Conservation (phyloP, 2,113 vertebrate genomes). For the Antennarius striatus region DNA sequence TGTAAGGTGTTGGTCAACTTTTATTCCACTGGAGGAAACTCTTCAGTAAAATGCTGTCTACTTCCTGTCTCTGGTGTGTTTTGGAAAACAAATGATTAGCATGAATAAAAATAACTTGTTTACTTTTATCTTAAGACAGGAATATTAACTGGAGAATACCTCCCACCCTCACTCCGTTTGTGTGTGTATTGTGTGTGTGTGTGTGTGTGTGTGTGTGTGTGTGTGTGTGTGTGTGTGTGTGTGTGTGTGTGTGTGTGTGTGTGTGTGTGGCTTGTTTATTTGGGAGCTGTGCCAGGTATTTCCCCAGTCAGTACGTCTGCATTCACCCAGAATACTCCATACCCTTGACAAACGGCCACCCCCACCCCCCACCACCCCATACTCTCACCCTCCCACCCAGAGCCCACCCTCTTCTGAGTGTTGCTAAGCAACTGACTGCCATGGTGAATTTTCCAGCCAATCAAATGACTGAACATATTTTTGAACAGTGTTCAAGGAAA, state of each 20-base stretch:
- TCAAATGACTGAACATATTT: constrained; percentile 57
- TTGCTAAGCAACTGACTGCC: constrained; percentile 75
- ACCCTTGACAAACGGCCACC: constrained; percentile 38
- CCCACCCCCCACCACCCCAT: constrained; percentile 14
- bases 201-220: not conserved
- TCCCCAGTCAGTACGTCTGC: constrained; percentile 70
- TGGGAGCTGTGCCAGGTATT: constrained; percentile 79
- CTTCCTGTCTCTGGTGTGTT: constrained; percentile 36
- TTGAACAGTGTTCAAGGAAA: constrained; percentile 45
- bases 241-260: not conserved
- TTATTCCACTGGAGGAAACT: constrained; percentile 1
- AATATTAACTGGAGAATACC: constrained; percentile 50
- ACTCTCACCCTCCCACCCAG: constrained; percentile 35
- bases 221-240: constrained; percentile 10
- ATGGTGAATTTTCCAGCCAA: constrained; percentile 63
- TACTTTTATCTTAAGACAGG: constrained; percentile 25
- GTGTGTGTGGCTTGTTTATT: constrained; percentile 67
- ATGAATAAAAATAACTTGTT: constrained; percentile 29
- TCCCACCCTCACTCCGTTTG: constrained; percentile 8
- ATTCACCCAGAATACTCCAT: constrained; percentile 58
- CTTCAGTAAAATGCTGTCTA: not conserved
- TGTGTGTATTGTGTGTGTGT: not conserved
- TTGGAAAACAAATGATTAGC: constrained; percentile 19
- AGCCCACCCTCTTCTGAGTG: constrained; percentile 44
- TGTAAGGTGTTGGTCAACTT: constrained; percentile 1